Evolutionary conservation across 2,797 vertebrate species (phyloP), one percentile per base, ranked within the genome.

Genomic region (Hyperoplus immaculatus): DNA sequence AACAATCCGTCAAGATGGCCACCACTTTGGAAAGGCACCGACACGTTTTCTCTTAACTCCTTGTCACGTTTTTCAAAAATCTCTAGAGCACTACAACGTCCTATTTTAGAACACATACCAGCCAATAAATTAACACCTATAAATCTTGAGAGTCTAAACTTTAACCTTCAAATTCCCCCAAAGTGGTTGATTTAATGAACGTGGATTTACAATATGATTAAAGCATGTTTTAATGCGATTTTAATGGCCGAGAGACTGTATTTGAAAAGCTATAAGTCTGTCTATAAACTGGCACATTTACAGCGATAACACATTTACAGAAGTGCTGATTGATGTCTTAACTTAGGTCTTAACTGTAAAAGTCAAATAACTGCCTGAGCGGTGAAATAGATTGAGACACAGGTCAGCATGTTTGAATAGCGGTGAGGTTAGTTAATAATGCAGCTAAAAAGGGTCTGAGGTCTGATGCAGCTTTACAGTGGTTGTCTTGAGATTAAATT

Each of bases 291-390:
- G 72, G 43, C 73, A 88, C 67, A 16, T 87, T 83, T 77, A 85
- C 53, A 61, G 43, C 36, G 38, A 68, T 36, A 14, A 67, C 75
- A 78, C 79, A 76, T 88, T 89, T 83, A 82, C 57, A 69, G 45
- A 49, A n/a, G 16, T 64, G 83, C 16, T 80, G 69, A 86, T 69
- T 76, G 75, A 80, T 81, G 50, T 42, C 29, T 77, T 51, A 65
- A 21, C 9, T 29, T 29, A 29, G 11, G 54, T 67, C 59, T 75
- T 68, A 67, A 87, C 49, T 54, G 67, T 67, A 63, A 16, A 78
- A 75, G 68, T 84, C 82, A 81, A 85, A 88, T 88, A 85, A 88
- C 89, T 78, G 74, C 83, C 78, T 70, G 4, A 56, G 65, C 3
- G 8, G 39, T 75, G 38, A 53, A 41, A 73, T 39, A 55, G 62